Conservation (phyloP, 2,888 invertebrate species). For the Calephelis perditalis region DNA sequence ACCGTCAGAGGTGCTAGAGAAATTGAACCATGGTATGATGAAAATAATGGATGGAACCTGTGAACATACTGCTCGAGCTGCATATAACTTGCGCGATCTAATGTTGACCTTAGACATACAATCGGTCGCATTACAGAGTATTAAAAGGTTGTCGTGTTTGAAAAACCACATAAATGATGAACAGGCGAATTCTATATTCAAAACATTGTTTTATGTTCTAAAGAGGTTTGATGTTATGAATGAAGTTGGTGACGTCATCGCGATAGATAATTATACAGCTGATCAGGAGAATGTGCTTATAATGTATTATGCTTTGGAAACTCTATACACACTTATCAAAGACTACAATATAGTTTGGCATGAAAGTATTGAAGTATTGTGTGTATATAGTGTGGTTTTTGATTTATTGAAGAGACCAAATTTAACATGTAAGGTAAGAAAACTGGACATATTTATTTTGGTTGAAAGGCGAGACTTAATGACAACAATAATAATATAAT, state of each 20-base stretch:
- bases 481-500: too few species aligned
- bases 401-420: slow-evolving; percentile 56
- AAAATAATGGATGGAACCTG: slow-evolving; percentile 81
- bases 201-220: slow-evolving; percentile 79
- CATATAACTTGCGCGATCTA: slow-evolving; percentile 78
- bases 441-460: background rate
- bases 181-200: slow-evolving; percentile 81
- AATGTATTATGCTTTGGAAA: slow-evolving; percentile 82
- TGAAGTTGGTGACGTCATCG: slow-evolving; percentile 37
- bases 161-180: slow-evolving; percentile 78
- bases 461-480: too few species aligned
- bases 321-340: slow-evolving; percentile 80
- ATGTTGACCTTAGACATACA: slow-evolving; percentile 60
- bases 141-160: slow-evolving; percentile 77
- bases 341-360: slow-evolving; percentile 87
- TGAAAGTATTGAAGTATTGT: slow-evolving; percentile 86
- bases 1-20: slow-evolving; percentile 51
- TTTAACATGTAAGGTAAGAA: slow-evolving; percentile 57
- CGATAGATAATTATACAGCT: slow-evolving; percentile 42
- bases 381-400: slow-evolving; percentile 69
- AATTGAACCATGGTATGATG: slow-evolving; percentile 78
- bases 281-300: slow-evolving; percentile 59
- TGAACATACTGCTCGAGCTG: slow-evolving; percentile 79
- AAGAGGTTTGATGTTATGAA: slow-evolving; percentile 69
- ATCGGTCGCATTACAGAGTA: slow-evolving; percentile 67